These are phyloP conservation scores for Lasiurus borealis DNA, from an alignment of 2,113 vertebrate species.

Conservation along the genomic window DNA sequence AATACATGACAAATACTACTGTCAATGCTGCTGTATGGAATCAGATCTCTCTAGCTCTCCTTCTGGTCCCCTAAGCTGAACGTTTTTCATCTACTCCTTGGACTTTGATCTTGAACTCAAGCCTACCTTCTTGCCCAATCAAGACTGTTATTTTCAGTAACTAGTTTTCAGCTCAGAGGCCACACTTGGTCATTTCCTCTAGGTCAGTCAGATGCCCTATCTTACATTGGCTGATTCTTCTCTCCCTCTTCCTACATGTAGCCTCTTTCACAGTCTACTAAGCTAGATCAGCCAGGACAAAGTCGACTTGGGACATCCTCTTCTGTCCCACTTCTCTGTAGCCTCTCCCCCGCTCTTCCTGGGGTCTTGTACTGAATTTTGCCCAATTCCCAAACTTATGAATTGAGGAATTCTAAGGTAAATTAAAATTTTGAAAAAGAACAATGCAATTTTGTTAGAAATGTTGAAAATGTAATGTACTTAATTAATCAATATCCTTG, in stretches of 20 bases:
- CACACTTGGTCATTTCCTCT: not conserved
- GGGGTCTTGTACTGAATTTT: not conserved
- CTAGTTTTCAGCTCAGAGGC: not conserved
- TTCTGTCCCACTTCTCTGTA: not conserved
- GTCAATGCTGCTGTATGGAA: not conserved
- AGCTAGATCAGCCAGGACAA: not conserved
- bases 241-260: not conserved
- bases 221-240: not conserved
- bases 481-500: not conserved
- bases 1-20: not conserved
- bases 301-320: too few species aligned
- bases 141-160: not conserved
- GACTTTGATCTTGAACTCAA: not conserved
- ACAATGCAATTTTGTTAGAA: not conserved
- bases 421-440: slow-evolving; percentile 43
- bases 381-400: not conserved
- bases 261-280: not conserved
- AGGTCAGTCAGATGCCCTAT: not conserved
- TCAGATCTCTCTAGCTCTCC: not conserved
- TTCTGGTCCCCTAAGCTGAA: not conserved
- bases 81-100: not conserved
- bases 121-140: not conserved
- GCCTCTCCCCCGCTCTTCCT: not conserved
- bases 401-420: not conserved
- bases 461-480: not conserved